Percentiles rank a stretch among this genome's conserved stretches.
Evolutionary conservation across 2,888 invertebrate genomes (phyloP).

Genomic region (Oscheius sp.): DNA sequence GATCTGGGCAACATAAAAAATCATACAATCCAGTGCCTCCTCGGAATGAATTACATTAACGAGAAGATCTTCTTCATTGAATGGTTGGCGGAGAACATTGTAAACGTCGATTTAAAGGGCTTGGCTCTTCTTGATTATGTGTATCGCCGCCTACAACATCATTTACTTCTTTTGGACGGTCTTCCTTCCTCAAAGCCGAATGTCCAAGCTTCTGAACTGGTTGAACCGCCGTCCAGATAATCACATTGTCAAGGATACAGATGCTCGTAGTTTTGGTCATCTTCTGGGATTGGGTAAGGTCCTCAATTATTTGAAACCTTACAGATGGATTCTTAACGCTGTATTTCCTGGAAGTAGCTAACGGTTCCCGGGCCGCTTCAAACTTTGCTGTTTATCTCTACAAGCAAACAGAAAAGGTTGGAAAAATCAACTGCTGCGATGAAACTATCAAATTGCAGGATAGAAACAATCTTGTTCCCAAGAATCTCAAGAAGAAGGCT

Average conservation of each 20-base stretch:
- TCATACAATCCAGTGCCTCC: slow-evolving; percentile 17
- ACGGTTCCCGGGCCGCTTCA: neutral
- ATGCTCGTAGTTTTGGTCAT: neutral
- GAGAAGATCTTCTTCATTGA: slow-evolving; percentile 28
- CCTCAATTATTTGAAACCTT: neutral
- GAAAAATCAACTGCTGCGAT: neutral
- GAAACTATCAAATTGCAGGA: no score
- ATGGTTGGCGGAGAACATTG: slow-evolving; percentile 4
- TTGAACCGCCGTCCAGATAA: neutral
- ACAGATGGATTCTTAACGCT: slow-evolving; percentile 8
- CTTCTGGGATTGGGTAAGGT: neutral
- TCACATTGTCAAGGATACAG: neutral
- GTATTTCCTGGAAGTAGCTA: neutral
- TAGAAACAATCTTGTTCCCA: no score
- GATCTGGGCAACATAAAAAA: neutral
- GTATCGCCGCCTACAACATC: neutral
- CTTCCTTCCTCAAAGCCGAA: neutral
- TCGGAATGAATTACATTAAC: slow-evolving; percentile 17
- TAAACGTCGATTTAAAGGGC: neutral
- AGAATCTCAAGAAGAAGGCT: no score
- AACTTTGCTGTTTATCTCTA: neutral
- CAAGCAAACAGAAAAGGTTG: neutral
- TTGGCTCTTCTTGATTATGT: neutral
- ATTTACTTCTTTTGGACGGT: neutral
- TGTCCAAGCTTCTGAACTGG: neutral